Percentiles rank a stretch among this genome's conserved stretches.
These are phyloP conservation scores for Anodontia alba DNA, from an alignment of 2,888 invertebrate species.

Conservation along the genomic window DNA sequence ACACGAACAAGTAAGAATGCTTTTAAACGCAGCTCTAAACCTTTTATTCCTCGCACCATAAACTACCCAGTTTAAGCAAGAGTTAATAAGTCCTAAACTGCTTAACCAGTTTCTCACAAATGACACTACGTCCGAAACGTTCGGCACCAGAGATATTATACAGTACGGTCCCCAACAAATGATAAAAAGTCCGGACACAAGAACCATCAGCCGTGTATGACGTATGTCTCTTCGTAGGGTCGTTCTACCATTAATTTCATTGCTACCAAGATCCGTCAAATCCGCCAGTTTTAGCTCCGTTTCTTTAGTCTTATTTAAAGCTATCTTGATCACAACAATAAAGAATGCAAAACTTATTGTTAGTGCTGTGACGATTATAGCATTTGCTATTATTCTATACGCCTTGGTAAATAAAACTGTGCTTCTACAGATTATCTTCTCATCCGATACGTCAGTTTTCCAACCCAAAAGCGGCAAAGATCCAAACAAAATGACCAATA, in stretches of 20 bases:
- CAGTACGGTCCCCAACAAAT: slow-evolving; percentile 29
- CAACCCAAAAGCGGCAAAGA: not conserved
- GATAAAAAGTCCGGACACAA: slow-evolving; percentile 20
- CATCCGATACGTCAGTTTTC: not conserved
- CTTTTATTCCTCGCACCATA: slow-evolving; percentile 25
- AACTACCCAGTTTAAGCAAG: slow-evolving; percentile 34
- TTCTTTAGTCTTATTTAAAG: not conserved
- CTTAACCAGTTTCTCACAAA: slow-evolving; percentile 7
- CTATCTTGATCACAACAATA: slow-evolving; percentile 2
- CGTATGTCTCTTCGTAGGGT: slow-evolving; percentile 13
- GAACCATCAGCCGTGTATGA: slow-evolving; percentile 15
- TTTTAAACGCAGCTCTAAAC: slow-evolving; percentile 25
- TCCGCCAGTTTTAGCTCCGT: not conserved
- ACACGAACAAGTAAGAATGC: slow-evolving; percentile 14
- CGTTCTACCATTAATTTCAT: no score
- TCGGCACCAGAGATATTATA: slow-evolving; percentile 15
- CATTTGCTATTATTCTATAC: not conserved
- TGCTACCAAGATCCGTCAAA: not conserved
- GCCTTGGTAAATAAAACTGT: not conserved
- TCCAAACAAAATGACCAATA: not conserved
- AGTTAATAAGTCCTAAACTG: slow-evolving; percentile 29
- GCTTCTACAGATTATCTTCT: not conserved
- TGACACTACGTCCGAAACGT: not conserved
- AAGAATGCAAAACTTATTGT: not conserved
- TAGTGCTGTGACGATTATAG: not conserved